Conservation (phyloP, 2,888 invertebrate genomes). For the Macaria notata region DNA sequence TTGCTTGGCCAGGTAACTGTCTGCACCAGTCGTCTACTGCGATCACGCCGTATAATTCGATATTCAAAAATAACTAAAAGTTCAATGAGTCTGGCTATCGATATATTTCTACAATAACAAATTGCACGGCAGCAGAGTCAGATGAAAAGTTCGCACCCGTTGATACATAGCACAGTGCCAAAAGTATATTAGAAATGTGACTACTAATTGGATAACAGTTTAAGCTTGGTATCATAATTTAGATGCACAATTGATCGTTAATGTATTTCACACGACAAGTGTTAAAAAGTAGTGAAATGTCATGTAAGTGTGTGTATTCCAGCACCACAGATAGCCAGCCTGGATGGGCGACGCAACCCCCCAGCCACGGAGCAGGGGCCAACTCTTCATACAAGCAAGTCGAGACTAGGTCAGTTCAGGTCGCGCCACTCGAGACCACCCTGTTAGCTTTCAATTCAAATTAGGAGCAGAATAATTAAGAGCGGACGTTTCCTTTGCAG, state of each 20-base stretch:
- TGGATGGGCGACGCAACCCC: slow-evolving; percentile 58
- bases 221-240: no score
- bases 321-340: slow-evolving; percentile 58
- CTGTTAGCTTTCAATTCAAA: no score
- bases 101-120: not conserved
- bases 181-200: no score
- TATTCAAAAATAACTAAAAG: not conserved
- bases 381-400: slow-evolving; percentile 53
- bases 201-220: no score
- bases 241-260: no score
- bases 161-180: not conserved
- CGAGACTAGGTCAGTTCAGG: slow-evolving; percentile 58
- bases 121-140: not conserved
- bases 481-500: slow-evolving; percentile 39
- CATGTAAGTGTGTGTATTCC: slow-evolving; percentile 11
- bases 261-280: no score
- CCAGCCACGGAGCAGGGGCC: slow-evolving; percentile 31
- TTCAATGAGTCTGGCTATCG: not conserved
- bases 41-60: not conserved
- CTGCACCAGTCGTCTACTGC: slow-evolving; percentile 4
- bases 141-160: slow-evolving; percentile 1
- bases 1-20: slow-evolving; percentile 17
- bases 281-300: slow-evolving; percentile 7
- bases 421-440: no score
- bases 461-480: no score